Conservation (phyloP, 2,113 vertebrate genomes). For the Epinephelus lanceolatus region DNA sequence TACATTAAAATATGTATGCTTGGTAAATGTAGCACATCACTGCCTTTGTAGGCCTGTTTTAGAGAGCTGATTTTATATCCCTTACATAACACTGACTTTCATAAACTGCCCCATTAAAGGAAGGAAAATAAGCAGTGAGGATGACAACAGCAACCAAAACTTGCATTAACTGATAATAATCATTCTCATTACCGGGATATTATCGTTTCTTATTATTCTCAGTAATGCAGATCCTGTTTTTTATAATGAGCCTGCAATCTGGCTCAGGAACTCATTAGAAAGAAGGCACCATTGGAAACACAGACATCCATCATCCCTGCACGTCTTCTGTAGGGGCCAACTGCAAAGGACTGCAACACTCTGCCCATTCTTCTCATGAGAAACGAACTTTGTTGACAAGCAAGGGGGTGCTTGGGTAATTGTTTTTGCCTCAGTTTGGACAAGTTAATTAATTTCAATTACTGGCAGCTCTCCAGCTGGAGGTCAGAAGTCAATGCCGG, state of each 20-base stretch:
- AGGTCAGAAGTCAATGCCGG: conserved; percentile 64
- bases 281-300: conserved; percentile 61
- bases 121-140: conserved; percentile 40
- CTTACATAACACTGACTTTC: conserved; percentile 39
- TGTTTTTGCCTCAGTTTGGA: conserved; percentile 78
- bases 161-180: conserved; percentile 68
- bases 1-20: conserved; percentile 16
- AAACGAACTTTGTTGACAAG: conserved; percentile 79
- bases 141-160: conserved; percentile 44
- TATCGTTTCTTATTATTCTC: conserved; percentile 69
- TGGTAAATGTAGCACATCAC: conserved; percentile 14
- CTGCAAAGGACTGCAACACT: conserved; percentile 58
- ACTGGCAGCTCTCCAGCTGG: conserved; percentile 53
- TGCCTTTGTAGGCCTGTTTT: conserved; percentile 9
- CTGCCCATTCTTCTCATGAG: conserved; percentile 61
- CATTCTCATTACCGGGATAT: conserved; percentile 64
- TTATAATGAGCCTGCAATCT: conserved; percentile 64
- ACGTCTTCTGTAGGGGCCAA: conserved; percentile 58
- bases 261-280: conserved; percentile 75
- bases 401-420: conserved; percentile 74
- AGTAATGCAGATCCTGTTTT: conserved; percentile 51
- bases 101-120: conserved; percentile 30
- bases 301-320: conserved; percentile 79
- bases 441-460: conserved; percentile 86
- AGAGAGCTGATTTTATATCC: conserved; percentile 13